phyloP scores from a whole-genome alignment of 2,888 invertebrate species.

The Himalopsyche japonica region DNA sequence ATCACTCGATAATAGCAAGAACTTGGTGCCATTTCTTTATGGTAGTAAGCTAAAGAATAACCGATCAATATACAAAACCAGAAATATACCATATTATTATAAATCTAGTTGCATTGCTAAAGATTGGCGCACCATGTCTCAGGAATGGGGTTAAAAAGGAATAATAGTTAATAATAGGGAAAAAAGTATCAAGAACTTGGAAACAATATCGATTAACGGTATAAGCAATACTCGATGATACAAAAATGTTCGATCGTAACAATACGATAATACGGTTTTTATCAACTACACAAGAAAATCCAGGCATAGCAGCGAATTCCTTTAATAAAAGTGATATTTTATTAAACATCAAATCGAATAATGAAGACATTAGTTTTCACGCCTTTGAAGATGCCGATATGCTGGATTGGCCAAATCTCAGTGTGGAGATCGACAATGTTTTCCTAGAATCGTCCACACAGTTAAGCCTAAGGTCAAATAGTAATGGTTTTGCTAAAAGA shows the following conservation, averaged over 20 bases:
- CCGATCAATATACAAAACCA: not conserved
- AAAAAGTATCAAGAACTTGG: not conserved
- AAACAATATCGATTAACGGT: too few relatives aligned
- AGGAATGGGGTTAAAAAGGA: conserved; percentile 25
- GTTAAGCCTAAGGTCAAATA: not conserved
- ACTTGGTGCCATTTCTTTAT: conserved; percentile 17
- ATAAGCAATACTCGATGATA: not conserved
- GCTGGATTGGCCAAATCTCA: not conserved
- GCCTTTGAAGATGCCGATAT: conserved; percentile 41
- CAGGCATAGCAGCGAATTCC: not conserved
- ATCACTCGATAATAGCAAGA: not conserved
- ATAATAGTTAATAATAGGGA: conserved; percentile 13
- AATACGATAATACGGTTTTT: not conserved
- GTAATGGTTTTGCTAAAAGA: not conserved
- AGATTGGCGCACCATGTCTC: not conserved
- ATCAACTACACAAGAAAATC: not conserved
- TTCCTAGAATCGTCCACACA: not conserved
- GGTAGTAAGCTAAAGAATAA: not conserved
- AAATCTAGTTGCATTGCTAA: conserved; percentile 25
- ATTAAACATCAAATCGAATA: conserved; percentile 40
- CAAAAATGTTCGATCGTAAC: not conserved
- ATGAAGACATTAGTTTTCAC: conserved; percentile 52
- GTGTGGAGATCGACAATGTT: conserved; percentile 20
- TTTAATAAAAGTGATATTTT: not conserved
- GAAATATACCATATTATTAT: conserved; percentile 25